Evolutionary conservation across 2,888 invertebrate genomes (phyloP), one percentile per base, ranked within the genome.

Genomic region (Keiferia lycopersicella): DNA sequence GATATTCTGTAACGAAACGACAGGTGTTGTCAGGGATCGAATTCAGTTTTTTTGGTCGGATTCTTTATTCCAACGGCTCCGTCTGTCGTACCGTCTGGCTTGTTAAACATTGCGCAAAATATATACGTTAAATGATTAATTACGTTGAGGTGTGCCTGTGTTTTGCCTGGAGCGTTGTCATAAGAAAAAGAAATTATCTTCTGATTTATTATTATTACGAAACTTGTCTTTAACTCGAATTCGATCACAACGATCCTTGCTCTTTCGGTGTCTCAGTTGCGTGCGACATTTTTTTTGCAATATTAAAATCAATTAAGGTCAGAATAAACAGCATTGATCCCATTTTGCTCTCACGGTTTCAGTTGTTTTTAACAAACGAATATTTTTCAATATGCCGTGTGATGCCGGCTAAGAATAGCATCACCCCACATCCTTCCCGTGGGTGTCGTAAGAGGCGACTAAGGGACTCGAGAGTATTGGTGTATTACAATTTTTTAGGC

Each of bases 81-180:
- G 45, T 45, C 60, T 60, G 60, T 60, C 60, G 26, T 60, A 26
- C 59, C 64, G 64, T 38, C 45, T 61, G 41, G 48, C 57, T 56
- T 26, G 12, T 61, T 61, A 63, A 64, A 60, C 14, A 57, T 69
- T 67, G 65, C 60, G 68, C 63, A 68, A 68, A 69, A 69, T 67
- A 66, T 16, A 50, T 50, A 18, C 50, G 50, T 30, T 26, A 61
- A 64, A 50, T 68, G 68, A 69, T 69, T 72, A 70, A 68, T 72
- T 68, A 66, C 64, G 16, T 16, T 57, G 53, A 65, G 67, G 68
- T 67, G 69, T 34, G 51, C 14, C 51, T 53, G 51, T 66, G 66
- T 65, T 59, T 63, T 14, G 59, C 65, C 68, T 67, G 61, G 66
- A 61, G 71, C 70, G 66, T 58, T 63, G 18, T 57, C 58, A 64